Percentiles rank a stretch among this genome's conserved stretches.
These are phyloP conservation scores for Engystomops pustulosus DNA, from an alignment of 2,113 vertebrate genomes.

Conservation along the genomic window DNA sequence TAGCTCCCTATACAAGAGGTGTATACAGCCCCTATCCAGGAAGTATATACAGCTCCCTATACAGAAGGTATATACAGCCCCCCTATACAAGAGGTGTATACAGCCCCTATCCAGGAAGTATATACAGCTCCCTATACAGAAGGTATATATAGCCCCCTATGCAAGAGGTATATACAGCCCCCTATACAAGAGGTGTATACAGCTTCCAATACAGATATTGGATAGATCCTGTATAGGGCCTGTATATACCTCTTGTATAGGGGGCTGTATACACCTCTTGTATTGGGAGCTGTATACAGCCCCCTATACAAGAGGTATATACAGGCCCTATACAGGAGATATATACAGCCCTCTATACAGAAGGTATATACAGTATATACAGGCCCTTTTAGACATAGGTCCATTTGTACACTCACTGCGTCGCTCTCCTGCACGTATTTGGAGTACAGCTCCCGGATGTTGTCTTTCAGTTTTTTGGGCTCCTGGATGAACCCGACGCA, in stretches of 20 bases:
- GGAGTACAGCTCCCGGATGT: conserved; percentile 74
- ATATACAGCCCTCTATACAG: background rate
- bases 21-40: background rate
- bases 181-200: background rate
- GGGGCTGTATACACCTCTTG: background rate
- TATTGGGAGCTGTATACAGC: background rate
- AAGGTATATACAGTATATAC: background rate
- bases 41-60: background rate
- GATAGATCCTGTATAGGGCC: background rate
- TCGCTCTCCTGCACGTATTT: conserved; percentile 79
- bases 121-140: background rate
- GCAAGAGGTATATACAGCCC: background rate
- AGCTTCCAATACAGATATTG: too few relatives aligned
- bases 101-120: background rate
- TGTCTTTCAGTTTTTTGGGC: conserved; percentile 81
- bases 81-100: background rate
- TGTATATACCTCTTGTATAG: background rate
- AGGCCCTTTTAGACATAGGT: too few relatives aligned
- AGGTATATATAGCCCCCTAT: background rate
- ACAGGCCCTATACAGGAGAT: background rate
- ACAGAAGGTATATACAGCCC: background rate
- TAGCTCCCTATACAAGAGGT: background rate
- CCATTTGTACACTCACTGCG: conserved; percentile 72
- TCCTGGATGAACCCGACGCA: conserved; percentile 85
- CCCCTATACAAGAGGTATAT: background rate